Base-by-base conservation (phyloP, 2,113 vertebrate genomes). In the Excalfactoria chinensis region DNA sequence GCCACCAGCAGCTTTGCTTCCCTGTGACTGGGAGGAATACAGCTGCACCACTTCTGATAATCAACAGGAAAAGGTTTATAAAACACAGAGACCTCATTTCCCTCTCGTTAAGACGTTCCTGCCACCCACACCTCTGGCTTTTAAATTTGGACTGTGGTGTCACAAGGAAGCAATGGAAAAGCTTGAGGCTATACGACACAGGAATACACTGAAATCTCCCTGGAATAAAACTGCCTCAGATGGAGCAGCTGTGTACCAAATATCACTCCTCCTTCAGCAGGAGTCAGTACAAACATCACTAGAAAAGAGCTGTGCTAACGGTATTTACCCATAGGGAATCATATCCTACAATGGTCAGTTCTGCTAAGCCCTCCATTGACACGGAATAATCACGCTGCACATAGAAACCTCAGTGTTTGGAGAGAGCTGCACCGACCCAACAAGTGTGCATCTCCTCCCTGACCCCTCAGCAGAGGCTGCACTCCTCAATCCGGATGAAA, bases 401-500 rank as follows among this genome's bases (percentile, higher is more conserved):
- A 0, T 16, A 58, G 26, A 32, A 82, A 86, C 37, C 58, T 68
- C 71, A 5, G 26, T 25, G 56, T 23, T 0, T 18, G 68, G 86
- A 62, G 80, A 77, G 1, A 34, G 90, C 51, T 30, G 60, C 78
- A 83, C 83, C 70, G 82, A 93, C 16, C 63, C 4, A n/a, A 21
- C 13, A 70, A 72, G 94, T 63, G 26, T 55, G 43, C 67, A 35
- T 21, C 59, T 2, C 41, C n/a, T 44, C 44, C 78, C 71, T 3
- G 3, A 41, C 60, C 86, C 49, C 34, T 30, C n/a, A 78, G 53
- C 69, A 86, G 72, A 67, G 76, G 68, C 84, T 84, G 75, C 37
- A 84, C 73, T 68, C 48, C 41, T 74, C 86, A 72, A 71, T 78
- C 83, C 9, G 5, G 96, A 95, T 59, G 95, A 96, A 97, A 96